These are phyloP conservation scores for Sinonovacula constricta DNA, from an alignment of 1,140 invertebrate genomes.

Conservation along the genomic window DNA sequence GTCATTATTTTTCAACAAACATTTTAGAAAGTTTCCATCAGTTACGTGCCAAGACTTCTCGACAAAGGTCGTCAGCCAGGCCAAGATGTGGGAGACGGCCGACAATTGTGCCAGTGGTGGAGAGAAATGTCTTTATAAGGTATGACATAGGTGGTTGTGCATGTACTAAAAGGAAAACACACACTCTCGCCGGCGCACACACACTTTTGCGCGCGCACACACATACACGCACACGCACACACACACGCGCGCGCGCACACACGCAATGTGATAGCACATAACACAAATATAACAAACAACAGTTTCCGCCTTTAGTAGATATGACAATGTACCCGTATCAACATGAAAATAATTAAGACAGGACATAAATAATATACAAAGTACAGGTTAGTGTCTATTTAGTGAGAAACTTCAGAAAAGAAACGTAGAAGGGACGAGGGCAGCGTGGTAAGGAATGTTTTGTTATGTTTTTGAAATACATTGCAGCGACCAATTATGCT, in stretches of 20 bases:
- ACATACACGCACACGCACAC: too few species aligned
- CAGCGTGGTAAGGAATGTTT: too few species aligned
- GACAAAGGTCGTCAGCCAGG: slow-evolving; percentile 12
- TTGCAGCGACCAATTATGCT: too few species aligned
- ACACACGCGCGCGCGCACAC: not conserved
- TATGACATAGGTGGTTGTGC: not conserved
- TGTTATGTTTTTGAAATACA: too few species aligned
- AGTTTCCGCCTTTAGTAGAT: not conserved
- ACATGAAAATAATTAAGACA: too few species aligned
- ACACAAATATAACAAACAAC: not conserved
- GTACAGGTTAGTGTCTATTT: too few species aligned
- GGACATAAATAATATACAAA: too few species aligned
- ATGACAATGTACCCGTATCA: not conserved
- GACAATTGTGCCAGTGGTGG: slow-evolving; percentile 45
- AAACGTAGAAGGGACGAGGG: too few species aligned
- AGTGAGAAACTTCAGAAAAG: too few species aligned
- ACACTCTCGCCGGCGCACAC: too few species aligned
- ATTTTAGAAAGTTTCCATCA: slow-evolving; percentile 24
- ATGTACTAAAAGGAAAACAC: not conserved
- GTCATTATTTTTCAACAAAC: slow-evolving; percentile 25
- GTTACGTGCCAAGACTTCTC: slow-evolving; percentile 20
- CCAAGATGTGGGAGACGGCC: slow-evolving; percentile 16
- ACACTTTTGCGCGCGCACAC: not conserved
- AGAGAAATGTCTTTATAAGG: slow-evolving; percentile 49
- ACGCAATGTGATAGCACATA: not conserved